Conservation (phyloP, 1,140 invertebrate genomes). For the Macrobrachium rosenbergii region DNA sequence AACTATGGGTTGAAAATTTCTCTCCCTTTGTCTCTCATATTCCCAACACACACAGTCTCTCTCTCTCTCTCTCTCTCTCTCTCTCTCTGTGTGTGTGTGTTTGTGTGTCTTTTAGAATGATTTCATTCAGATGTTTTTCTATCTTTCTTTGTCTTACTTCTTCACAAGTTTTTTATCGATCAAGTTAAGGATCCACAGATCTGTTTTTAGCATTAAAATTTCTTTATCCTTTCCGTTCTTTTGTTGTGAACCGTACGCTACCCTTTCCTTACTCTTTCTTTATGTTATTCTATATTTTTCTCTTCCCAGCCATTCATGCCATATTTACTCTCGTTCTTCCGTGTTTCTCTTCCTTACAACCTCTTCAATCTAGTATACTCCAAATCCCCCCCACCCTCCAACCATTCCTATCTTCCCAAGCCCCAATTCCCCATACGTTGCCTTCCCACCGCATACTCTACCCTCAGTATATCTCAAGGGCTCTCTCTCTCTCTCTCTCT, state of each 20-base stretch:
- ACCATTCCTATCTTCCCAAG: no score
- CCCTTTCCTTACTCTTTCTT: no score
- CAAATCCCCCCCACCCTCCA: neutral
- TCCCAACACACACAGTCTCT: neutral
- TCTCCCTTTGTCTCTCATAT: neutral
- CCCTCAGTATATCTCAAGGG: neutral
- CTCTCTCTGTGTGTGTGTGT: no score
- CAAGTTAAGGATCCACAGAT: no score
- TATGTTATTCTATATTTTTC: no score
- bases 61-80: conserved; percentile 33
- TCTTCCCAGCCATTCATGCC: no score
- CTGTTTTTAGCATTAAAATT: no score
- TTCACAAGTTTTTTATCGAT: neutral
- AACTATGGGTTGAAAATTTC: neutral
- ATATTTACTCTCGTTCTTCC: conserved; percentile 14
- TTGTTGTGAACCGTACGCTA: no score
- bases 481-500: conserved; percentile 14
- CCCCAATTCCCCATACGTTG: neutral
- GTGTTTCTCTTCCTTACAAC: neutral
- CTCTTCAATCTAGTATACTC: neutral
- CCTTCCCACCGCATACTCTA: neutral
- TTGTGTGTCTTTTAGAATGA: neutral
- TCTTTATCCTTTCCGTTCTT: no score
- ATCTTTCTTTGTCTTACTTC: neutral
- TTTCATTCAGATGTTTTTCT: neutral